phyloP scores from a whole-genome alignment of 1,140 invertebrate genomes.

The Eubasilissa regina region DNA sequence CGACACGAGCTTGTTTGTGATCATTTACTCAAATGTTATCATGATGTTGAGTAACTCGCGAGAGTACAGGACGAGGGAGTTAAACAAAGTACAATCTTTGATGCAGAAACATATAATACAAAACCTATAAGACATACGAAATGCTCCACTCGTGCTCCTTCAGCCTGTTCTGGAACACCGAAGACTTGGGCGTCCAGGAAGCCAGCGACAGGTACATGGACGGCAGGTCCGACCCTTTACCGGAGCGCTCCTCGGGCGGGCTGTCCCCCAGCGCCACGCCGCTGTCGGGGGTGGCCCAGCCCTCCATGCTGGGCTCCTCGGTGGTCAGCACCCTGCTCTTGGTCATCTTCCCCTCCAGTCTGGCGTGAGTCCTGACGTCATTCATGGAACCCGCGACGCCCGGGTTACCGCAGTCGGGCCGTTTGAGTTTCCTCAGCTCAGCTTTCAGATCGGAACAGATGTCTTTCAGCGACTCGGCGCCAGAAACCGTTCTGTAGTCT shows the following conservation, averaged over 20 bases:
- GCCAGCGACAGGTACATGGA: conserved; percentile 76
- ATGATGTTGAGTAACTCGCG: too few relatives aligned
- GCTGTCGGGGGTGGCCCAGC: conserved; percentile 63
- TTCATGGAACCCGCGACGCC: conserved; percentile 30
- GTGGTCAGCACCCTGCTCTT: conserved; percentile 67
- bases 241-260: conserved; percentile 62
- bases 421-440: conserved; percentile 16
- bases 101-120: conserved; percentile 29
- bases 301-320: conserved; percentile 63
- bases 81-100: too few relatives aligned
- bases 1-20: too few relatives aligned
- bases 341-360: conserved; percentile 63
- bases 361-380: conserved; percentile 43
- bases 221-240: conserved; percentile 72
- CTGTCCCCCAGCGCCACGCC: conserved; percentile 65
- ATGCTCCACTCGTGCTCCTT: conserved; percentile 72
- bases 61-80: too few relatives aligned
- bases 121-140: conserved; percentile 66
- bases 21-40: too few relatives aligned
- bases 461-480: conserved; percentile 44
- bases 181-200: conserved; percentile 77
- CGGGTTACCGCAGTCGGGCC: conserved; percentile 17
- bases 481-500: conserved; percentile 12
- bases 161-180: conserved; percentile 71
- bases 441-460: conserved; percentile 39